Conservation (phyloP, 1,140 invertebrate genomes). For the Drosophila ficusphila region DNA sequence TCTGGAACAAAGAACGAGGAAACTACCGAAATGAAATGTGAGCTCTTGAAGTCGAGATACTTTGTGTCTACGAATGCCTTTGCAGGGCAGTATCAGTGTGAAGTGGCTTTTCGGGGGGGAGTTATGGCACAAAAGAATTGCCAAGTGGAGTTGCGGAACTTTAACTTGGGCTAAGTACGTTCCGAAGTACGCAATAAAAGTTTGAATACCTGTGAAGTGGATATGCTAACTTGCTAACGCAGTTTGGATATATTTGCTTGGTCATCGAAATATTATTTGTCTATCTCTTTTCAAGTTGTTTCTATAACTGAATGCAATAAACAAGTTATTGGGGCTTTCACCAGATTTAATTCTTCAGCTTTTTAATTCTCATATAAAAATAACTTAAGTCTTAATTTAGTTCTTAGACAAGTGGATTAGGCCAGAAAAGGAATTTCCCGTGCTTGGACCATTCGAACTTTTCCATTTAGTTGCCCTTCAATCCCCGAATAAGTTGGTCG, state of each 20-base stretch:
- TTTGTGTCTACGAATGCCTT: slow-evolving; percentile 7
- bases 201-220: slow-evolving; percentile 27
- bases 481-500: slow-evolving; percentile 14
- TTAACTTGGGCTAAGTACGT: slow-evolving; percentile 16
- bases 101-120: slow-evolving; percentile 16
- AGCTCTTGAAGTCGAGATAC: slow-evolving; percentile 23
- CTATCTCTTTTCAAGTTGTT: no score
- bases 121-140: slow-evolving; percentile 21
- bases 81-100: neutral
- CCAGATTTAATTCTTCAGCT: no score
- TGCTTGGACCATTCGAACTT: slow-evolving; percentile 9
- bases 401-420: neutral
- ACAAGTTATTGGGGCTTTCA: no score
- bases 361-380: no score
- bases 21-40: slow-evolving; percentile 37
- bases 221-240: slow-evolving; percentile 3
- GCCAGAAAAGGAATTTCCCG: slow-evolving; percentile 6
- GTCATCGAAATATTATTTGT: no score
- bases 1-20: slow-evolving; percentile 4
- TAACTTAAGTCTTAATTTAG: neutral
- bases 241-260: no score
- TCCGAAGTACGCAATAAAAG: slow-evolving; percentile 20
- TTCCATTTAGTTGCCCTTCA: slow-evolving; percentile 25
- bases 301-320: no score
- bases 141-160: slow-evolving; percentile 29